Percentiles rank a stretch among this genome's conserved stretches.
Conservation (phyloP, 1,140 invertebrate genomes). For the Bacillus rossius region DNA sequence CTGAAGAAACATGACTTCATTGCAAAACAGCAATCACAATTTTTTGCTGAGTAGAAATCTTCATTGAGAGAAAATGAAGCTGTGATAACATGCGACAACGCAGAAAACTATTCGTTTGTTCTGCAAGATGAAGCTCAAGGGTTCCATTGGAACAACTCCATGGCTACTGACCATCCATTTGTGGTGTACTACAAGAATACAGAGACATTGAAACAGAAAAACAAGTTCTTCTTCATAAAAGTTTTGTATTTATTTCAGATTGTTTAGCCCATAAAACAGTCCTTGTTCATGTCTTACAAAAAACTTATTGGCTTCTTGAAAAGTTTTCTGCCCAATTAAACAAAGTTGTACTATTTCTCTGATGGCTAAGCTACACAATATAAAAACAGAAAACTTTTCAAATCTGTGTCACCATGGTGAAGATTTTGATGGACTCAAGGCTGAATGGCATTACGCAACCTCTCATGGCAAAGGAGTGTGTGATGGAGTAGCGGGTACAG, state of each 20-base stretch:
- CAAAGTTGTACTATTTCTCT: too few relatives aligned
- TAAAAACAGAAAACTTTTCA: constrained; percentile 23
- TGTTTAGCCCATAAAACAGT: too few relatives aligned
- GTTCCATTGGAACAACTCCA: constrained; percentile 22
- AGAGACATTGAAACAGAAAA: too few relatives aligned
- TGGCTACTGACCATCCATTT: constrained; percentile 29
- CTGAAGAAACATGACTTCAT: not conserved
- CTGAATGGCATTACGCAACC: constrained; percentile 34
- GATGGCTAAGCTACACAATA: too few relatives aligned
- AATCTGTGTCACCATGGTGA: constrained; percentile 30
- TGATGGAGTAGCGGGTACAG: too few relatives aligned
- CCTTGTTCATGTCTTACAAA: too few relatives aligned
- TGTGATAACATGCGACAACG: constrained; percentile 22
- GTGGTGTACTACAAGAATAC: constrained; percentile 6
- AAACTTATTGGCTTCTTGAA: too few relatives aligned
- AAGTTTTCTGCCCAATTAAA: too few relatives aligned
- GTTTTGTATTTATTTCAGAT: too few relatives aligned
- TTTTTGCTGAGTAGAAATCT: not conserved
- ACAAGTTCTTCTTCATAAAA: too few relatives aligned
- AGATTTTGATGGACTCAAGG: constrained; percentile 23
- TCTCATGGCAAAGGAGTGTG: too few relatives aligned
- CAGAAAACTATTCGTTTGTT: constrained; percentile 28
- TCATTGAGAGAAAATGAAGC: not conserved
- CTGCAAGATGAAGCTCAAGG: constrained; percentile 25
- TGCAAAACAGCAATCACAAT: not conserved